Evolutionary conservation across 2,113 vertebrate genomes (phyloP).

Genomic region (Nipponia nippon): DNA sequence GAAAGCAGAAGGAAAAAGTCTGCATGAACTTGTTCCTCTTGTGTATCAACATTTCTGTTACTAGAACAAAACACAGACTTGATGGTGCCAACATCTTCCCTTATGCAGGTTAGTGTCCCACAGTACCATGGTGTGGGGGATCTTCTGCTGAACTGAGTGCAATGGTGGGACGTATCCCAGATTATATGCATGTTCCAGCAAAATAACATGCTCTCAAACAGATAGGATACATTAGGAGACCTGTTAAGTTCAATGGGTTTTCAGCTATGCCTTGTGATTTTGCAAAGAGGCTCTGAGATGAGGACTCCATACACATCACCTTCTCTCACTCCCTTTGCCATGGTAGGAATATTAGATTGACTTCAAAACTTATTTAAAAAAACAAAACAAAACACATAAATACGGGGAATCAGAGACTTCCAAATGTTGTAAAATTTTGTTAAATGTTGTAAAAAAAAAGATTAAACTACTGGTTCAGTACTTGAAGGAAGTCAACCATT

Average conservation of each 20-base stretch:
- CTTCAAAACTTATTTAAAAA: neutral
- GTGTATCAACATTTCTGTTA: too few relatives aligned
- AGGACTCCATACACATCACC: neutral
- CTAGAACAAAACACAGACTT: neutral
- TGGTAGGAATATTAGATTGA: neutral
- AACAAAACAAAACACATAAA: neutral
- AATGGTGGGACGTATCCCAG: neutral
- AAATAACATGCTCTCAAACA: neutral
- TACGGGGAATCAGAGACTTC: neutral
- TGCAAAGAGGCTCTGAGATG: neutral
- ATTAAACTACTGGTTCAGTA: neutral
- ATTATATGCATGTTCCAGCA: neutral
- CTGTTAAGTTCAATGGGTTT: neutral
- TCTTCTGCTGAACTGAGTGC: neutral
- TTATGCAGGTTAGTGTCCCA: neutral
- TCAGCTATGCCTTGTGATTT: neutral
- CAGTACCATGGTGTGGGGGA: rapidly evolving
- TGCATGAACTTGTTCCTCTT: neutral
- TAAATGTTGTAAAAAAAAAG: too few relatives aligned
- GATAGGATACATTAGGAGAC: neutral
- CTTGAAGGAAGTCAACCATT: neutral
- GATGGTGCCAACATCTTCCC: neutral
- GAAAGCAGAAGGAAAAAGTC: neutral
- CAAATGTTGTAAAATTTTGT: neutral
- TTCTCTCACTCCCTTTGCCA: neutral